Evolutionary conservation across 2,888 invertebrate species (phyloP), one percentile per base, ranked within the genome.

Genomic region (Oligia fasciuncula): DNA sequence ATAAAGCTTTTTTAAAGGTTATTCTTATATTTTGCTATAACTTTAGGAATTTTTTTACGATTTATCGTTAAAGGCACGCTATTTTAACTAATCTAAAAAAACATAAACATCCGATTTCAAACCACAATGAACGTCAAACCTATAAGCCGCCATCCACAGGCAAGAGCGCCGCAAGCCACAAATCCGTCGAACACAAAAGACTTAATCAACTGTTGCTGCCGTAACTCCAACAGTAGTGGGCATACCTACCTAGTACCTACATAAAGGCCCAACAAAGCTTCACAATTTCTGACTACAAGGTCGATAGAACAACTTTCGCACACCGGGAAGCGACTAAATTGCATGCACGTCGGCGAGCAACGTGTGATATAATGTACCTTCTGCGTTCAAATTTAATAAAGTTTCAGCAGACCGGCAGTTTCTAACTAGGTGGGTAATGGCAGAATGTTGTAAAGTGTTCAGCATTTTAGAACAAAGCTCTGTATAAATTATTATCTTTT

Each of bases 341-440:
- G 85, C 81, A 86, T 83, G 73, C 77, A 79, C 63, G 73, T 76
- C 29, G n/a, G 43, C 29, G 49, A 62, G 29, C 43, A 68, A 46
- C 63, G 77, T 72, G 69, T 60, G 80, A 40, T 65, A 40, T 71
- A 74, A 85, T 74, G 54, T 76, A 76, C 81, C 71, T 60, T 79
- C 79, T 76, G 78, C 74, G 85, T 82, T 80, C 70, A 77, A 89
- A 88, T 86, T 89, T 83, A 88, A 89, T 88, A 86, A 88, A 88
- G 76, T 89, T 85, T 73, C 75, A 72, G 40, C 69, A 13, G 62
- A 71, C 74, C 66, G 46, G 35, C 49, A 89, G 80, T 87, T 88
- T 66, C 66, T 80, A 85, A 86, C 83, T 79, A 78, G 80, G 69
- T 65, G n/a, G n/a, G 65, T 79, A 60, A 80, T 62, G 57, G 62